These are phyloP conservation scores for Scrobipalpa costella DNA, from an alignment of 2,888 invertebrate genomes.

Conservation along the genomic window DNA sequence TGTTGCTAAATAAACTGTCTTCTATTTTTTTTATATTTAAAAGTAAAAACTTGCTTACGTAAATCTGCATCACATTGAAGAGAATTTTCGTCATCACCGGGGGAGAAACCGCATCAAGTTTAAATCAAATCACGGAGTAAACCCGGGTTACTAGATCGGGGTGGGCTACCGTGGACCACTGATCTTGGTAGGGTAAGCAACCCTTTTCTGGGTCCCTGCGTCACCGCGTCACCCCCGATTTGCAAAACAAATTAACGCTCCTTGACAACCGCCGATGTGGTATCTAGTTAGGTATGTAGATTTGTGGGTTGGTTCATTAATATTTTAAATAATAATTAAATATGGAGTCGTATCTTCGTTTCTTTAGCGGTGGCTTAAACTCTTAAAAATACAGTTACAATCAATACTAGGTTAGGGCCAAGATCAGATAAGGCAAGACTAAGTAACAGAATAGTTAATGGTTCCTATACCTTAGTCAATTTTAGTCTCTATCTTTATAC, in stretches of 20 bases:
- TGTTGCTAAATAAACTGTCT: too few species aligned
- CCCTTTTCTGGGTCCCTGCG: slow-evolving; percentile 41
- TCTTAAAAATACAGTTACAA: too few species aligned
- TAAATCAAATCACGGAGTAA: slow-evolving; percentile 27
- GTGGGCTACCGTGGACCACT: slow-evolving; percentile 16
- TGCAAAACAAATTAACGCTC: slow-evolving; percentile 75
- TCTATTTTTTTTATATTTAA: too few species aligned
- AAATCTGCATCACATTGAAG: not conserved
- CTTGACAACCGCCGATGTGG: slow-evolving; percentile 50
- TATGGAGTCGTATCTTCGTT: too few species aligned
- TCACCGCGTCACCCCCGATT: slow-evolving; percentile 67
- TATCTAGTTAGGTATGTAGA: not conserved
- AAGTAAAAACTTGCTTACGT: not conserved
- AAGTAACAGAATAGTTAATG: too few species aligned
- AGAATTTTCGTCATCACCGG: not conserved
- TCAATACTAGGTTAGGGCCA: too few species aligned
- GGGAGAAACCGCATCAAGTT: slow-evolving; percentile 17
- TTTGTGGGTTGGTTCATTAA: not conserved
- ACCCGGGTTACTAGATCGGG: slow-evolving; percentile 29
- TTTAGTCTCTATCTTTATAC: too few species aligned
- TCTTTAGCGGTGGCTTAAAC: too few species aligned
- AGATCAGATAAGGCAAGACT: too few species aligned
- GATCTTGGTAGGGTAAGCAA: slow-evolving; percentile 34
- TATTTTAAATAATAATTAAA: too few species aligned
- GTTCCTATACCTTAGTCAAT: too few species aligned